Base-by-base conservation (phyloP, 2,888 invertebrate species). In the Brenthis ino region DNA sequence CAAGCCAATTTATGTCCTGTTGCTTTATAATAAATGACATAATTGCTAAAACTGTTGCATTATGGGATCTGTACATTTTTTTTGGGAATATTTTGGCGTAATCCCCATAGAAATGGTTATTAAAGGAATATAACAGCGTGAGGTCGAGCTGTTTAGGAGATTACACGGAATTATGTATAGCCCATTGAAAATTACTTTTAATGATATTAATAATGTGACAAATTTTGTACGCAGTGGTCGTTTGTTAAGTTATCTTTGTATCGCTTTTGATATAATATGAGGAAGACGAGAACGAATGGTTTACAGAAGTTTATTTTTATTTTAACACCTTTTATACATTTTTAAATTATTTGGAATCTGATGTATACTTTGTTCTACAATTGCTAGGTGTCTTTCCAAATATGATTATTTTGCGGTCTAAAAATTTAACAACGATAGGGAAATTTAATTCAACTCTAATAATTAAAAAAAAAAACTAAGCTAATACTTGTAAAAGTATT, bases 131-230 rank as follows among this genome's bases (percentile, higher is more conserved):
- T 58, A 71, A 60, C 73, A 71, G 74, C 69, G 64, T 71, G 76
- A 67, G 75, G 75, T 66, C 72, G 68, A 65, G 65, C 63, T 67
- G 71, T 71, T 72, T 67, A 65, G 70, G 55, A 65, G 75, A 76
- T 76, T 74, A 76, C 56, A 20, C 57, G 67, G 73, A 61, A 71
- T 71, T 72, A 72, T 60, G 57, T 37, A 43, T 58, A 73, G 66
- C 68, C 65, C 58, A 70, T 67, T 71, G 61, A 67, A 61, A 56
- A 64, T 67, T 58, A 69, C 54, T 56, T 58, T 53, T 72, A 64
- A 64, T 71, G 64, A 66, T 67, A 66, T 63, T 67, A 67, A 67
- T 70, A 65, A 55, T 60, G 55, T 54, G 53, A 5, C 53, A 20
- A 54, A 54, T 14, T 43, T 43, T 63, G 54, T 28, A 55, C 48